Conservation (phyloP, 2,797 vertebrate species). For the Macropodus opercularis region DNA sequence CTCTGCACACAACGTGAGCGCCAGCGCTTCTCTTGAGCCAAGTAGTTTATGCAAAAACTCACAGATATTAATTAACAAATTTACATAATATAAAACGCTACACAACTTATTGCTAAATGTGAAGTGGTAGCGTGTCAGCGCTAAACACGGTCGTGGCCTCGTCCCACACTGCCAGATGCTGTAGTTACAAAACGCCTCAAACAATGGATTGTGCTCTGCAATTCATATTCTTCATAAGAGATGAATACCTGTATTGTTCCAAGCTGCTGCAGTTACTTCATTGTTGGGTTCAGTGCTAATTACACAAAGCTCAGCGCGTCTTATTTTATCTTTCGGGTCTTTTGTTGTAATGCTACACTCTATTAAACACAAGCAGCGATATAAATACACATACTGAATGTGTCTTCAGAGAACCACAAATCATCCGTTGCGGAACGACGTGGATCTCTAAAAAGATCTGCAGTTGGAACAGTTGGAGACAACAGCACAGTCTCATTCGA, state of each 20-base stretch:
- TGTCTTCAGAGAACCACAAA: conserved; percentile 2
- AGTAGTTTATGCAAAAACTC: no score
- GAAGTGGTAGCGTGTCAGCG: conserved; percentile 1
- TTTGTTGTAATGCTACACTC: conserved; percentile 1
- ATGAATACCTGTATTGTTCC: conserved; percentile 32
- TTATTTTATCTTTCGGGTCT: conserved; percentile 9
- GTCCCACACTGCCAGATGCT: conserved; percentile 60
- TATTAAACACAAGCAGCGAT: background rate
- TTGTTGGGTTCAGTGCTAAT: conserved; percentile 25
- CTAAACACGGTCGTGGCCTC: conserved; percentile 25
- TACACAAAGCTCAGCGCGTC: conserved; percentile 4
- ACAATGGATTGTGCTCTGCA: conserved; percentile 20
- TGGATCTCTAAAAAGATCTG: conserved; percentile 6
- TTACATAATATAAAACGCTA: no score
- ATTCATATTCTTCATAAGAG: conserved; percentile 16
- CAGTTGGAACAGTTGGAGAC: conserved; percentile 34
- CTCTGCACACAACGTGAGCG: no score
- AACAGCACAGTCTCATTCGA: conserved; percentile 23
- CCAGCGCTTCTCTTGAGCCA: no score
- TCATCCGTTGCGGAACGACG: conserved; percentile 6
- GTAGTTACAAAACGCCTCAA: conserved; percentile 29
- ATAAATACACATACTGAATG: background rate
- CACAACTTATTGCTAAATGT: conserved; percentile 15
- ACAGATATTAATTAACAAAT: no score
- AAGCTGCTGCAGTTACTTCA: conserved; percentile 6